Conservation (phyloP, 2,888 invertebrate genomes). For the Odontothrips loti region DNA sequence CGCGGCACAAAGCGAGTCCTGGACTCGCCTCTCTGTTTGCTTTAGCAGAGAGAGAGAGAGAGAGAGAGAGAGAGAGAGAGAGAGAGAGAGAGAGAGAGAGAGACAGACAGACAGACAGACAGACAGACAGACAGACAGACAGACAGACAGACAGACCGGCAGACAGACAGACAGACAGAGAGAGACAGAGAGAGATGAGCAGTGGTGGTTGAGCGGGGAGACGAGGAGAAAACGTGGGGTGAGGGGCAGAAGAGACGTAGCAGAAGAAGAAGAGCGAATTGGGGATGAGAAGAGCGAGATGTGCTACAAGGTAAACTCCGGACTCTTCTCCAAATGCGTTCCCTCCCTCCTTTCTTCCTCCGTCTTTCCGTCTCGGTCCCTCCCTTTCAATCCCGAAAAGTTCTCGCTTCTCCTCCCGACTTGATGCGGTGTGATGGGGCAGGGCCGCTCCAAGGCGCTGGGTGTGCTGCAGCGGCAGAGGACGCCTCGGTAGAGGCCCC, state of each 20-base stretch:
- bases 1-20: conserved; percentile 1
- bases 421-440: neutral
- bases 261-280: too few relatives aligned
- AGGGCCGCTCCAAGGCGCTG: too few relatives aligned
- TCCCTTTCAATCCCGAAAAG: neutral
- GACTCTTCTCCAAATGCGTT: neutral
- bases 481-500: neutral
- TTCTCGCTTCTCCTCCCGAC: neutral
- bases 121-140: neutral
- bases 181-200: neutral
- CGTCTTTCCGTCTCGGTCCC: neutral
- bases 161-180: too few relatives aligned
- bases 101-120: neutral
- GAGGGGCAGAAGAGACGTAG: neutral
- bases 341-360: neutral
- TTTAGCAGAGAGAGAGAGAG: neutral
- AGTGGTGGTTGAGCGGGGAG: neutral
- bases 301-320: neutral
- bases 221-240: neutral
- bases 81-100: neutral
- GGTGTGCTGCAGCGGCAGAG: too few relatives aligned
- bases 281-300: too few relatives aligned
- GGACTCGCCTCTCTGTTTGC: conserved; percentile 1
- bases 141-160: too few relatives aligned
- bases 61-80: neutral